phyloP scores from a whole-genome alignment of 2,888 invertebrate genomes.

The Clistopyga incitator region DNA sequence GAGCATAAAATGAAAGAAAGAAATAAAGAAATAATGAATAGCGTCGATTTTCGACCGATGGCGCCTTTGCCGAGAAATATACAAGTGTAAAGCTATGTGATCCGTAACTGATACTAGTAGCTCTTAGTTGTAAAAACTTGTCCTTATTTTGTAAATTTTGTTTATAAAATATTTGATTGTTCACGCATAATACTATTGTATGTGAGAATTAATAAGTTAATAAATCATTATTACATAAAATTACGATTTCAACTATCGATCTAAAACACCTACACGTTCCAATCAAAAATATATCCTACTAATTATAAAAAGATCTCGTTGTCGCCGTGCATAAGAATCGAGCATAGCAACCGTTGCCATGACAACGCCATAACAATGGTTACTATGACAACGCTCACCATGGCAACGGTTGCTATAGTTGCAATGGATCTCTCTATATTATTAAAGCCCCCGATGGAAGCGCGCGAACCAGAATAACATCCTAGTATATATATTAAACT shows the following conservation, averaged over 20 bases:
- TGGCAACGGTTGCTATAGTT: too few relatives aligned
- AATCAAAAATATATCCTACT: too few relatives aligned
- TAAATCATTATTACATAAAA: conserved; percentile 84
- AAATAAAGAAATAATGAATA: conserved; percentile 67
- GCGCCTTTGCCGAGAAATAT: conserved; percentile 60
- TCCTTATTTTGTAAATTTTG: conserved; percentile 85
- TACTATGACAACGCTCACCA: too few relatives aligned
- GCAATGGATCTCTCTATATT: too few relatives aligned
- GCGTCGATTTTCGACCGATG: conserved; percentile 68
- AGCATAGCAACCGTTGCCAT: too few relatives aligned
- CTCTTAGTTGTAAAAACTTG: conserved; percentile 84
- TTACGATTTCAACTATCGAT: conserved; percentile 67
- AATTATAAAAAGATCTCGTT: too few relatives aligned
- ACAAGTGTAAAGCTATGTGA: conserved; percentile 84
- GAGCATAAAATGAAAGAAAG: conserved; percentile 69
- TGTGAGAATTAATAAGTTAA: conserved; percentile 84
- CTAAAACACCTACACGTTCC: too few relatives aligned
- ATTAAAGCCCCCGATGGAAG: too few relatives aligned
- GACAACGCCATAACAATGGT: too few relatives aligned
- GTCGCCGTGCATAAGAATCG: too few relatives aligned
- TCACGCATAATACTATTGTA: conserved; percentile 84
- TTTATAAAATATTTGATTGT: conserved; percentile 84
- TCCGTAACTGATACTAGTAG: conserved; percentile 83
- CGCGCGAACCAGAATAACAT: too few relatives aligned
- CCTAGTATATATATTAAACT: too few relatives aligned